Evolutionary conservation across 2,888 invertebrate genomes (phyloP).

Genomic region (Nomada ruficornis): DNA sequence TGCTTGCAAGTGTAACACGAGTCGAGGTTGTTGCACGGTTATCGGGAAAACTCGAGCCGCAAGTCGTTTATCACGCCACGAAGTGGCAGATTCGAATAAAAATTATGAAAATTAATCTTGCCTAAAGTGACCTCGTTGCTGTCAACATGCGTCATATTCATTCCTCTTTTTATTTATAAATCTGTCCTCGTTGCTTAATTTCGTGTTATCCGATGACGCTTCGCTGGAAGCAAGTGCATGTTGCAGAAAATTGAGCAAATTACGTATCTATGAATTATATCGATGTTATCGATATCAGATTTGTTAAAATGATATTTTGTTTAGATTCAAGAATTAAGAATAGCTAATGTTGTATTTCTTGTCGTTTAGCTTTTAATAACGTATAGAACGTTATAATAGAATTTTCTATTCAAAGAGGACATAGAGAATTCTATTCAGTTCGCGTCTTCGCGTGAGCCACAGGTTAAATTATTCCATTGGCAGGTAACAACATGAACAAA

Average conservation of each 20-base stretch:
- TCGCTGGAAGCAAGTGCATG: background rate
- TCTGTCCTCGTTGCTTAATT: constrained; percentile 15
- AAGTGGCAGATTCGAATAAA: constrained; percentile 15
- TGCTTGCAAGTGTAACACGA: background rate
- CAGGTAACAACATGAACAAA: too few species aligned
- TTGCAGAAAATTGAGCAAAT: background rate
- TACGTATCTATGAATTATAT: too few species aligned
- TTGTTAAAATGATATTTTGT: too few species aligned
- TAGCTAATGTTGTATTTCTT: too few species aligned
- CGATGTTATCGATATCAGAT: too few species aligned
- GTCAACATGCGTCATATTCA: background rate
- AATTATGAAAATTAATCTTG: constrained; percentile 34
- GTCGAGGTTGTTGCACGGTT: background rate
- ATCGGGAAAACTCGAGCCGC: constrained; percentile 14
- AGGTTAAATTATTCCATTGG: too few species aligned
- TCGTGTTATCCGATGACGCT: background rate
- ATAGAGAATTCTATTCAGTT: too few species aligned
- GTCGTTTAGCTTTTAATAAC: too few species aligned
- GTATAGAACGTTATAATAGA: too few species aligned
- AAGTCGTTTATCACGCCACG: constrained; percentile 17
- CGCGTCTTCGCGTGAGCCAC: too few species aligned
- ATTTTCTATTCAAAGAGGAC: too few species aligned
- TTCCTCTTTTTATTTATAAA: background rate
- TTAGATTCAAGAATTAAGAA: too few species aligned
- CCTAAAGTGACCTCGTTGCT: constrained; percentile 1